Base-by-base conservation (phyloP, 2,797 vertebrate species). In the Loris lydekkerianus region DNA sequence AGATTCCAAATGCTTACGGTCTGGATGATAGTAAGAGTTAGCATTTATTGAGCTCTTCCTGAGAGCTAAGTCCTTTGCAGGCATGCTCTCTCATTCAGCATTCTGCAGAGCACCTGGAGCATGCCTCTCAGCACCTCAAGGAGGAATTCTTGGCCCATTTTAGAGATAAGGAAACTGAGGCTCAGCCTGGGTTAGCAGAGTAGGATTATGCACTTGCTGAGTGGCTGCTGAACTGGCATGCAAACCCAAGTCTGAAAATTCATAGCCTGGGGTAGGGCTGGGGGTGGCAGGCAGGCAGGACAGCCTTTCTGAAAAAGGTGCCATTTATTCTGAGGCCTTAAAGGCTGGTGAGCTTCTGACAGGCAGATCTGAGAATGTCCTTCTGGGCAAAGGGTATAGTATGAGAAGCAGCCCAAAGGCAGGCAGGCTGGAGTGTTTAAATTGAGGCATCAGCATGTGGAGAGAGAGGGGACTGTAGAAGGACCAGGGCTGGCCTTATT, bases 121-220 rank as follows among this genome's bases (percentile, higher is more conserved):
- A 3, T 0, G 5, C 58, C 61, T 86, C 31, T 63, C 23, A 5
- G 13, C 34, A n/a, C 21, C 65, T 53, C 56, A 7, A 6, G 49
- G 93, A 89, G 63, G 40, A 65, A 40, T 4, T 60, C 34, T 63
- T 21, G 58, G 58, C 49, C 95, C 93, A 49, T 93, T 89, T 95
- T n/a, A 76, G 40, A 93, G 91, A n/a, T 65, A 72, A 37, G 10
- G 46, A 91, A 69, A 53, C 49, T 0, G 9, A 93, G 49, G 75
- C 10, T 46, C 7, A n/a, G 40, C 23, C n/a, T 27, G 15, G 17
- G 13, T 25, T 11, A 78, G 56, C 72, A 89, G 29, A 53, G 43
- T 7, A 53, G 20, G 5, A 49, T 83, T 46, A 5, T 3, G 23
- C 21, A 43, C 56, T 37, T 63, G 53, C 60, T 29, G 29, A 56